Evolutionary conservation across 92 coral and sea anemone species (phyloP).

Genomic region (Parazoanthus swiftii): DNA sequence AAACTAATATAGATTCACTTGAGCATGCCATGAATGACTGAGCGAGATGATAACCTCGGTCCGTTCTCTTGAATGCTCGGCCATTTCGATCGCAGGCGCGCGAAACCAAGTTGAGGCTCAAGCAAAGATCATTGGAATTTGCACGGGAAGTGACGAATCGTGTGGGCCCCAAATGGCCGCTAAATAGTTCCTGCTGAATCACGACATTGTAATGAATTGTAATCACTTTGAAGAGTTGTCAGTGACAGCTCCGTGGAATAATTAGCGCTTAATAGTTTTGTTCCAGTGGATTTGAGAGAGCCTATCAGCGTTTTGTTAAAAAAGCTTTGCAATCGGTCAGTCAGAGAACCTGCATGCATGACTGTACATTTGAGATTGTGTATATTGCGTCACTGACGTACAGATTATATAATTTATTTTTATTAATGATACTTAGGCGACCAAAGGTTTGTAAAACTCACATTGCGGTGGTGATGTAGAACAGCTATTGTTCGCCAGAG

Average conservation of each 20-base stretch:
- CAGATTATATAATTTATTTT: constrained; percentile 1
- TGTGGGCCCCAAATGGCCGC: background rate
- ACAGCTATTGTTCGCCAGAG: constrained; percentile 8
- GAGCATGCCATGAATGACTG: constrained; percentile 5
- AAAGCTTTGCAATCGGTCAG: background rate
- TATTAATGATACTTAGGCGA: constrained; percentile 23
- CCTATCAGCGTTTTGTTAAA: constrained; percentile 1
- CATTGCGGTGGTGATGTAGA: background rate
- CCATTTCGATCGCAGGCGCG: background rate
- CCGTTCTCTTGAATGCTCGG: background rate
- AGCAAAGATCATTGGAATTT: background rate
- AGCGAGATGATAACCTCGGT: background rate
- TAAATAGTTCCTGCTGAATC: background rate
- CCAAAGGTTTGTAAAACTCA: background rate
- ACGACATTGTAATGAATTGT: background rate
- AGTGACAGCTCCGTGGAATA: background rate
- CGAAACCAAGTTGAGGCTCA: background rate
- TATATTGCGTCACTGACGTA: background rate
- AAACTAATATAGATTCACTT: background rate
- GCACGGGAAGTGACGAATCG: background rate
- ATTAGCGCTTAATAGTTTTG: background rate
- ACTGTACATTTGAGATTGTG: background rate
- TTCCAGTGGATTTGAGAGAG: background rate
- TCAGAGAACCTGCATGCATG: background rate
- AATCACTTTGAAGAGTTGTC: background rate